Evolutionary conservation across 2,113 vertebrate species (phyloP).

Genomic region (Isichthys henryi): DNA sequence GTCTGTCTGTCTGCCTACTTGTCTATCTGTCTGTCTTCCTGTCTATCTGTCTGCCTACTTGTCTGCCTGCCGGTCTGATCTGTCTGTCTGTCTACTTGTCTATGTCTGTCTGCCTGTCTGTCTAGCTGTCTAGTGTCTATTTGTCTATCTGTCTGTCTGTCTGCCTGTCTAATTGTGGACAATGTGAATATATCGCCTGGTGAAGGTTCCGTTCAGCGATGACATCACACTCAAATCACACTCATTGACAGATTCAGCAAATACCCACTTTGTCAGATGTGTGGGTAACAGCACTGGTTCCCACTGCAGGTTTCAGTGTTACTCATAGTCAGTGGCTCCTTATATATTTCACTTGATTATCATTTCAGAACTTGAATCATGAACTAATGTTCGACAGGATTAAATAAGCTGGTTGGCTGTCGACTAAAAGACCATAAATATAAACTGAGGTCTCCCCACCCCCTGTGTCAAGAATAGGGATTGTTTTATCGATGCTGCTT

Average conservation of each 20-base stretch:
- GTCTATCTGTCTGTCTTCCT: too few species aligned
- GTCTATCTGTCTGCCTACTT: too few species aligned
- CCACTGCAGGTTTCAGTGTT: background rate
- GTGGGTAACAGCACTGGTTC: background rate
- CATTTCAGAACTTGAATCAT: background rate
- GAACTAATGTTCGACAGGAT: background rate
- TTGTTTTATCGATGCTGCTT: background rate
- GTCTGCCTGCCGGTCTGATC: too few species aligned
- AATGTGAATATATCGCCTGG: background rate
- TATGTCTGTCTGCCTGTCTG: too few species aligned
- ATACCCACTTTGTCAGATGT: background rate
- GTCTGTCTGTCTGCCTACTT: too few species aligned
- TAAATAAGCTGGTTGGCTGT: background rate
- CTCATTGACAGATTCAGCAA: background rate
- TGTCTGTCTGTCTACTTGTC: too few species aligned
- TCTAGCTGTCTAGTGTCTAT: too few species aligned
- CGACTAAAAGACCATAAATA: background rate
- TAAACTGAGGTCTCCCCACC: background rate
- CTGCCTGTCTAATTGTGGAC: background rate
- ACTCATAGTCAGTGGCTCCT: background rate
- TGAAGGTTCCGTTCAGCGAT: background rate
- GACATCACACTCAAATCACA: background rate
- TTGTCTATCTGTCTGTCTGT: background rate
- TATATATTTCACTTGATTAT: background rate
- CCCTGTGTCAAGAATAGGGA: too few species aligned